phyloP scores from a whole-genome alignment of 2,888 invertebrate genomes.

The Hoplodrina blanda region DNA sequence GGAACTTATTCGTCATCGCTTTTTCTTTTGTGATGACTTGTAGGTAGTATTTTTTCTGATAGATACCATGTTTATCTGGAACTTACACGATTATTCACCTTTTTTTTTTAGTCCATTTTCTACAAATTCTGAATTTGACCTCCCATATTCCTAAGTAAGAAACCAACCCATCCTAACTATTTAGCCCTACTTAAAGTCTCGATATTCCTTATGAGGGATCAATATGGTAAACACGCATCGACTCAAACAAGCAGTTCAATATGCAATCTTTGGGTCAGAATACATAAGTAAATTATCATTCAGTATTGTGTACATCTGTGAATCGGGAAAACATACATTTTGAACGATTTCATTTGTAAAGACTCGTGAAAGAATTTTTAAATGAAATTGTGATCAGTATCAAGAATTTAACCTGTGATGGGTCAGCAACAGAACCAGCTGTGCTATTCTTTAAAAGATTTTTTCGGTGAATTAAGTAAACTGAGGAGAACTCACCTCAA shows the following conservation, averaged over 20 bases:
- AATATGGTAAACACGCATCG: conserved; percentile 40
- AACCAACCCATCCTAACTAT: background rate
- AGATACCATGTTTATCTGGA: no score
- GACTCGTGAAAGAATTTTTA: background rate
- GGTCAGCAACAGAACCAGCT: background rate
- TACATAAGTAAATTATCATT: conserved; percentile 65
- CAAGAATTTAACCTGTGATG: background rate
- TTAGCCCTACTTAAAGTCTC: conserved; percentile 10
- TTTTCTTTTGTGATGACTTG: no score
- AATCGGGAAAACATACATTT: conserved; percentile 25
- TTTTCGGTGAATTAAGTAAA: no score
- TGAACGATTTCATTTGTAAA: conserved; percentile 22
- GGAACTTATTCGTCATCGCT: background rate
- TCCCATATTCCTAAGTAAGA: background rate
- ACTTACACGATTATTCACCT: no score
- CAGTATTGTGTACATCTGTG: conserved; percentile 16
- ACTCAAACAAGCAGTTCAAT: conserved; percentile 18
- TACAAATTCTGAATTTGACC: background rate
- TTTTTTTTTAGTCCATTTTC: background rate
- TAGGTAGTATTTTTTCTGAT: no score
- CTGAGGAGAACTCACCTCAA: no score
- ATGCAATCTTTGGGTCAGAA: conserved; percentile 55
- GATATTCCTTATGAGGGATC: conserved; percentile 7
- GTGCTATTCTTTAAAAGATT: background rate
- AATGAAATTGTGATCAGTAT: background rate